Evolutionary conservation across 2,797 vertebrate genomes (phyloP), one percentile per base, ranked within the genome.

Genomic region (Notoglanidium macrostoma): DNA sequence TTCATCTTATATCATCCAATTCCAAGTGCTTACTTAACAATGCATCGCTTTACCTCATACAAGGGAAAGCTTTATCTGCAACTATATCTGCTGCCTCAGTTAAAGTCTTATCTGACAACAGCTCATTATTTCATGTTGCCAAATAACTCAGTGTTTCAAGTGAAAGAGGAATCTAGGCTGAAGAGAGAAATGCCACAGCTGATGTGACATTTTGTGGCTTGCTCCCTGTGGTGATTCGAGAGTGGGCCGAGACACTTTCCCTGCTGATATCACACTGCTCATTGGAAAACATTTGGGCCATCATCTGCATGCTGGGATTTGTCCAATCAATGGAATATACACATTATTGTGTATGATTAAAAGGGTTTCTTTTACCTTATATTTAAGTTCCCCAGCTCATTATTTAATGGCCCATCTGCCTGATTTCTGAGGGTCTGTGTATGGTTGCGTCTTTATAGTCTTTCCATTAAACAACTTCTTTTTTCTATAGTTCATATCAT

Each of bases 131-230:
- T 91, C 87, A 85, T 90, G 63, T 5, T 63, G 29, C 85, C 87
- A 84, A 87, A 88, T 82, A 86, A 88, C 84, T 90, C 90, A 86
- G 85, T 86, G 78, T 84, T 83, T 87, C 55, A 49, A 84, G 63
- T 29, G 88, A 80, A 88, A 72, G 74, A 49, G 78, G 81, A 79
- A 85, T 80, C 81, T 76, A 57, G 55, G 78, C 83, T 85, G 61
- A 89, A 83, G n/a, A 78, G 61, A 88, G 85, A 91, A 93, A 92
- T 92, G 91, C 90, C 94, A 93, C 44, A 90, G 89, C 86, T 79
- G 84, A 84, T 89, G 88, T 92, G 91, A 91, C 91, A 92, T 93
- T 88, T 91, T 85, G 77, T 85, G 87, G 65, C 76, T 61, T 81
- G 79, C 87, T 88, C 84, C 84, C 86, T 81, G 82, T 85, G 86